Conservation (phyloP, 1,140 invertebrate species). For the Scaptomyza pallida region DNA sequence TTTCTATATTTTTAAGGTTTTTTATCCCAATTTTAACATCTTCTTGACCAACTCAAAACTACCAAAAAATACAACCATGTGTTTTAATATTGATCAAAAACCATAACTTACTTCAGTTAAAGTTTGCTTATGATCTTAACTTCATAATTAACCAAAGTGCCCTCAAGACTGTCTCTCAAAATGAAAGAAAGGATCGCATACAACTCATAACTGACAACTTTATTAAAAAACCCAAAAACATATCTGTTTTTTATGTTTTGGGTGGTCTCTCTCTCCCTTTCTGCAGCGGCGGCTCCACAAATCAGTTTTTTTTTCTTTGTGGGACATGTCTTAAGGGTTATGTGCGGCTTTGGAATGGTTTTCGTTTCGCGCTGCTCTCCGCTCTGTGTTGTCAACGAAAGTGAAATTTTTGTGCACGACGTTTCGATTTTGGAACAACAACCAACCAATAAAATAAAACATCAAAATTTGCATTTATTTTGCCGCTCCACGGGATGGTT, state of each 20-base stretch:
- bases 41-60: no score
- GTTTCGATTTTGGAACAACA: conserved; percentile 35
- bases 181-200: not conserved
- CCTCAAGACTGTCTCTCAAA: not conserved
- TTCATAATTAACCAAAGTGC: no score
- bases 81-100: no score
- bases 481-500: conserved; percentile 26
- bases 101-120: no score
- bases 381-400: conserved; percentile 46
- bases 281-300: not conserved
- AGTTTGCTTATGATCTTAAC: no score
- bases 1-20: no score
- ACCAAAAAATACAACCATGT: no score
- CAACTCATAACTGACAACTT: conserved; percentile 47
- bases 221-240: conserved; percentile 51
- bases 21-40: no score
- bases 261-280: conserved; percentile 35
- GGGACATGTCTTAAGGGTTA: conserved; percentile 54
- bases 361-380: not conserved
- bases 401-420: conserved; percentile 63
- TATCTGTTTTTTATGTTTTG: conserved; percentile 16
- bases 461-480: conserved; percentile 78
- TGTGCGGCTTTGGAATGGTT: conserved; percentile 30
- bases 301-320: conserved; percentile 1
- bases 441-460: no score